A percentile compares a stretch with the other conserved stretches of the same genome.
Conservation (phyloP, 2,888 invertebrate species). For the Notodonta dromedarius region DNA sequence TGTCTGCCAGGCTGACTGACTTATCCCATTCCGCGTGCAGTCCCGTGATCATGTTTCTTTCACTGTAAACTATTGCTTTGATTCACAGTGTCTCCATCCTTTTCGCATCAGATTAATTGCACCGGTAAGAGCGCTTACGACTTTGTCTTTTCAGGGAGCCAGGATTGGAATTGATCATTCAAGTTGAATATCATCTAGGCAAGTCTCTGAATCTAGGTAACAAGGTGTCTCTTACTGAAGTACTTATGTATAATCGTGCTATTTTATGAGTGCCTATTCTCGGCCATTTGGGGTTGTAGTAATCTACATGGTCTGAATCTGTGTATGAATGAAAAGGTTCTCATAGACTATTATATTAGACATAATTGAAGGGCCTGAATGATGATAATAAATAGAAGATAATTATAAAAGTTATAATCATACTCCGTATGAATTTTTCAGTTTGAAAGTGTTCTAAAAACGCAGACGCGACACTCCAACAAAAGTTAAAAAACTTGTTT, state of each 20-base stretch:
- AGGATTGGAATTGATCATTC: neutral
- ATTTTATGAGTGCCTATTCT: constrained; percentile 1
- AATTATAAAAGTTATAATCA: constrained; percentile 5
- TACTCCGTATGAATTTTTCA: neutral
- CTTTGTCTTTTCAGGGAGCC: constrained; percentile 13
- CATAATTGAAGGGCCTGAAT: neutral
- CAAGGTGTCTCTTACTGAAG: neutral
- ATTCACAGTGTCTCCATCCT: constrained; percentile 16
- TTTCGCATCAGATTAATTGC: constrained; percentile 14
- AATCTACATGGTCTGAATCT: neutral
- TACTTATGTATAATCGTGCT: neutral
- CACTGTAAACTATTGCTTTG: constrained; percentile 20
- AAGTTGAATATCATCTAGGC: neutral
- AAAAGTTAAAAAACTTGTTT: constrained; percentile 9
- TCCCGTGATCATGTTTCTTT: constrained; percentile 19
- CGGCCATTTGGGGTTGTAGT: constrained; percentile 25
- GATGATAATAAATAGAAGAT: neutral
- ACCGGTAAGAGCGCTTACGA: neutral
- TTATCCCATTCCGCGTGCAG: constrained; percentile 26
- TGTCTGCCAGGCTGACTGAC: constrained; percentile 28
- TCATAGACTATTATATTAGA: too few species aligned
- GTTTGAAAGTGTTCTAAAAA: constrained; percentile 25
- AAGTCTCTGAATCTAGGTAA: neutral
- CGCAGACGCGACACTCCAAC: constrained; percentile 10
- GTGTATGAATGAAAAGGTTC: too few species aligned